Evolutionary conservation across 2,888 invertebrate genomes (phyloP), one percentile per base, ranked within the genome.

Genomic region (Acanthoscelides obtectus): DNA sequence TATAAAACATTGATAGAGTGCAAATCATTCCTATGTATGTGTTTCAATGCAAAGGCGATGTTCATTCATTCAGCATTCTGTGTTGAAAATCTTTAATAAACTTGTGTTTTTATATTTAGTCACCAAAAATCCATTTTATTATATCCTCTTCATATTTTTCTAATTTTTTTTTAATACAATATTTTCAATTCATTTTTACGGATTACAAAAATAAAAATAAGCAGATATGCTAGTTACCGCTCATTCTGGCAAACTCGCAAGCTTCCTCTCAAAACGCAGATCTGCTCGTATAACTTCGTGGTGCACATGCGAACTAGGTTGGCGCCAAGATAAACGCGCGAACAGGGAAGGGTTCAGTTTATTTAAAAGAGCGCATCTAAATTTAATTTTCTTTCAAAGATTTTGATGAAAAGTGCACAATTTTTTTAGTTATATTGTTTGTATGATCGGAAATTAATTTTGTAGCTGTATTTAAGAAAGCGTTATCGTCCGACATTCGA

Each of bases 321-420:
- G 76, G 78, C 79, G 79, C 77, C 75, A 77, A 77, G 72, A 63
- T 69, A 72, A 74, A 76, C 73, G 74, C 78, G 79, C 80, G 76
- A 73, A 76, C 70, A 71, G 72, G 73, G 72, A 69, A 70, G 74
- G 74, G 73, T 75, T 72, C 68, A 75, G 71, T 72, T 71, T 69
- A 71, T 73, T 64, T 68, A 72, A 75, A 75, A 74, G 63, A 76
- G 76, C 76, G 77, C 76, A 71, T 70, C 72, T 72, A 70, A 72
- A 22, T 76, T 70, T 69, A 66, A 67, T 45, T 70, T 68, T 25
- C 21, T 71, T 66, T 70, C 22, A 20, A 73, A 67, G 64, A 63
- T 21, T 22, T 22, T 17, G 8, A 1, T 45, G 12, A 45, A 45
- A 45, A 1, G 12, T 6, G 45, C 17, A 45, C 17, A 17, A 45